Evolutionary conservation across 2,113 vertebrate genomes (phyloP).

Genomic region (Capreolus pygargus): DNA sequence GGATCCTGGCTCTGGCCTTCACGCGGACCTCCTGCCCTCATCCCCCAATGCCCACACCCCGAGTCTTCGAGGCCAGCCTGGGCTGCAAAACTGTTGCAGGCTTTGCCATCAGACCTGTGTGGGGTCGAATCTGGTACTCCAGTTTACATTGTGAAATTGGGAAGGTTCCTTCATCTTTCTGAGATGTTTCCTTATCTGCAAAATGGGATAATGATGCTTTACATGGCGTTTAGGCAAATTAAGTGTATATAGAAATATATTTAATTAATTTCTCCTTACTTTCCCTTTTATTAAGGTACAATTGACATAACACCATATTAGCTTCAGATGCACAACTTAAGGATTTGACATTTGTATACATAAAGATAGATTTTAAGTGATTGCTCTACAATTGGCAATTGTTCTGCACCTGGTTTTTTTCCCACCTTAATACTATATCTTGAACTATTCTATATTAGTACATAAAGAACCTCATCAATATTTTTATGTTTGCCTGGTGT

Average conservation of each 20-base stretch:
- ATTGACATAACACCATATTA: background rate
- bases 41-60: accelerated
- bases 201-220: background rate
- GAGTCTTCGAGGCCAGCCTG: accelerated
- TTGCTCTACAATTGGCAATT: background rate
- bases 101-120: background rate
- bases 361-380: background rate
- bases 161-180: background rate
- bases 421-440: background rate
- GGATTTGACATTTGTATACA: background rate
- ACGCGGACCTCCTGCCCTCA: background rate
- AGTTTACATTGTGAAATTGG: background rate
- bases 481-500: conserved; percentile 6
- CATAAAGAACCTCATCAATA: background rate
- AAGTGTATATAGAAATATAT: background rate
- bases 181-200: background rate
- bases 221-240: background rate
- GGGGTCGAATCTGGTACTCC: background rate
- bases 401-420: background rate
- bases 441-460: background rate
- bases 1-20: background rate
- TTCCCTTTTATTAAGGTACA: background rate
- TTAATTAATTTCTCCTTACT: background rate
- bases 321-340: background rate
- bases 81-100: background rate